Percentiles rank a stretch among this genome's conserved stretches.
These are phyloP conservation scores for Stenodera caucasica DNA, from an alignment of 2,888 invertebrate species.

Conservation along the genomic window DNA sequence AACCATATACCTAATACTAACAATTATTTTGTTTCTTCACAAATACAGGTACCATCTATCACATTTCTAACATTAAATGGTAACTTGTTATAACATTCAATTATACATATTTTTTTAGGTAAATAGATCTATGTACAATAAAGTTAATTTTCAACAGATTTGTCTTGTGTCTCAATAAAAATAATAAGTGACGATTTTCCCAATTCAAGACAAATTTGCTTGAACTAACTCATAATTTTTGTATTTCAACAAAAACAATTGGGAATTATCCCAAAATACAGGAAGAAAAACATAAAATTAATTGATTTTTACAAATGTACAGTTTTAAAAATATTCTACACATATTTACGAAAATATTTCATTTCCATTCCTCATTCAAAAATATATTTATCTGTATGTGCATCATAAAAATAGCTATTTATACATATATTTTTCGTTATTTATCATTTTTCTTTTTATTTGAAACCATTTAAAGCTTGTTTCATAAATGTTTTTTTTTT, in stretches of 20 bases:
- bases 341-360: conserved; percentile 31
- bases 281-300: conserved; percentile 18
- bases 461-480: conserved; percentile 46
- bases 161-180: neutral
- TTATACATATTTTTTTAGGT: too few relatives aligned
- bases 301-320: conserved; percentile 34
- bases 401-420: conserved; percentile 48
- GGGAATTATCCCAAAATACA: conserved; percentile 32
- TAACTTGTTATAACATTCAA: conserved; percentile 37
- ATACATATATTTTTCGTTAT: conserved; percentile 27
- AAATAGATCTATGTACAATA: too few relatives aligned
- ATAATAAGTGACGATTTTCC: conserved; percentile 5
- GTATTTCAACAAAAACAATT: conserved; percentile 17
- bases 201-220: conserved; percentile 8
- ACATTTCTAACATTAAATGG: conserved; percentile 46
- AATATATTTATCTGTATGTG: conserved; percentile 48
- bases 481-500: conserved; percentile 19
- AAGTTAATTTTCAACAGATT: neutral
- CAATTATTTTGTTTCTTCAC: conserved; percentile 25
- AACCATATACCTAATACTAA: conserved; percentile 25
- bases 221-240: conserved; percentile 26
- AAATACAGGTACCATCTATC: conserved; percentile 48
- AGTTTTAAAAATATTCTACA: conserved; percentile 27
- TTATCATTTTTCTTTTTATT: too few relatives aligned
- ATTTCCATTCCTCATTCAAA: conserved; percentile 43